Evolutionary conservation across 30 jellyfish, hydroid and myxozoan species (phyloP).

Genomic region (Nemopilema nomurai): DNA sequence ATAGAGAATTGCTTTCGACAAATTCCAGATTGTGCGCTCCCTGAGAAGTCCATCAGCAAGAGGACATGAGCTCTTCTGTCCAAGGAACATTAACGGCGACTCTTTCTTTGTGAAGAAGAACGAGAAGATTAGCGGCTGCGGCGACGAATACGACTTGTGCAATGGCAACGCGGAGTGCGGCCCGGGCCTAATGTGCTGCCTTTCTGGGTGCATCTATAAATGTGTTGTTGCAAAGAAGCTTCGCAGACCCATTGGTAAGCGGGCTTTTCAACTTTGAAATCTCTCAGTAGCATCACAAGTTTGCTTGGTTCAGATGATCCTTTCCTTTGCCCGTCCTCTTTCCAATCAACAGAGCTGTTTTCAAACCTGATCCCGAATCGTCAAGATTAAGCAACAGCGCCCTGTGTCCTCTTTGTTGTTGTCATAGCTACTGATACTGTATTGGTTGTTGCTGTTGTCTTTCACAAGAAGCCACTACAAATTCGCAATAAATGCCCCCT

Average conservation of each 20-base stretch:
- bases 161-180: conserved; percentile 38
- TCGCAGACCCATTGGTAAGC: conserved; percentile 40
- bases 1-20: too few species aligned
- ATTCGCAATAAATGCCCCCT: too few species aligned
- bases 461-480: too few species aligned
- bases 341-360: too few species aligned
- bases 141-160: conserved; percentile 46
- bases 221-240: conserved; percentile 47
- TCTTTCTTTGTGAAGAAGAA: background rate
- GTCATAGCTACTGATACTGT: too few species aligned
- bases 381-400: too few species aligned
- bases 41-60: conserved; percentile 33
- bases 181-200: conserved; percentile 65
- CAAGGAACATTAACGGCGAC: conserved; percentile 37
- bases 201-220: conserved; percentile 59
- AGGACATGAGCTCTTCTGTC: conserved; percentile 49
- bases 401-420: too few species aligned
- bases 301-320: too few species aligned
- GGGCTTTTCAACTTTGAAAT: background rate
- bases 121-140: conserved; percentile 33
- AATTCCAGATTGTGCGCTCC: conserved; percentile 13
- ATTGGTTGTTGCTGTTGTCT: too few species aligned
- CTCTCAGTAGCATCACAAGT: too few species aligned
- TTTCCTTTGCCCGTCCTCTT: background rate
- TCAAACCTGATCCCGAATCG: too few species aligned